These are phyloP conservation scores for Myrmecophaga tridactyla DNA, from an alignment of 2,113 vertebrate species.

Conservation along the genomic window DNA sequence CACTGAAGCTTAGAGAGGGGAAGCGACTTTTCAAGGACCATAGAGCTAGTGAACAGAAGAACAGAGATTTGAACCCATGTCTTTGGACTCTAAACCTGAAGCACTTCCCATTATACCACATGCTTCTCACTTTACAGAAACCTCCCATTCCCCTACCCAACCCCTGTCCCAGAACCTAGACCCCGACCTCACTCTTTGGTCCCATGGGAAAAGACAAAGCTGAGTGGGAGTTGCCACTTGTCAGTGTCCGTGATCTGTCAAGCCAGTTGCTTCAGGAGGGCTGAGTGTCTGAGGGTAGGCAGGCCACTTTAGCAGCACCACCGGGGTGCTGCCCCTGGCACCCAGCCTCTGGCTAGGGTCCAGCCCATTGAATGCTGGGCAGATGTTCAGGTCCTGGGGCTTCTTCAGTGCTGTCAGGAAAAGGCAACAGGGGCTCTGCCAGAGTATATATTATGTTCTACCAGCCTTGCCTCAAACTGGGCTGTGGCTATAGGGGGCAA, in stretches of 20 bases:
- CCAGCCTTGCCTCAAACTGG: background rate
- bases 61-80: background rate
- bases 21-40: background rate
- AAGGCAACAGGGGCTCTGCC: background rate
- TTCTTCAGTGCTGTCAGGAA: background rate
- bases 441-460: background rate
- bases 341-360: background rate
- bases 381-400: background rate
- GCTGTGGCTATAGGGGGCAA: accelerated
- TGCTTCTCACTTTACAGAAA: background rate
- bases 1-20: background rate
- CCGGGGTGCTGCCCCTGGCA: background rate
- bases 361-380: background rate
- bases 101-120: background rate
- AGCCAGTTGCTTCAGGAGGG: background rate
- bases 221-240: background rate
- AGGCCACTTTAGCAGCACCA: background rate
- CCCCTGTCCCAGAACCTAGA: background rate
- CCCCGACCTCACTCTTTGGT: background rate
- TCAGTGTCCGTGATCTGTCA: background rate
- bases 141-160: accelerated
- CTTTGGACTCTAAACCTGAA: background rate
- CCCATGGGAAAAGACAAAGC: background rate
- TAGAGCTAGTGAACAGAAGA: background rate
- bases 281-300: background rate